Percentiles rank a stretch among this genome's conserved stretches.
These are phyloP conservation scores for Phenacoccus solenopsis DNA, from an alignment of 1,140 invertebrate species.

Conservation along the genomic window DNA sequence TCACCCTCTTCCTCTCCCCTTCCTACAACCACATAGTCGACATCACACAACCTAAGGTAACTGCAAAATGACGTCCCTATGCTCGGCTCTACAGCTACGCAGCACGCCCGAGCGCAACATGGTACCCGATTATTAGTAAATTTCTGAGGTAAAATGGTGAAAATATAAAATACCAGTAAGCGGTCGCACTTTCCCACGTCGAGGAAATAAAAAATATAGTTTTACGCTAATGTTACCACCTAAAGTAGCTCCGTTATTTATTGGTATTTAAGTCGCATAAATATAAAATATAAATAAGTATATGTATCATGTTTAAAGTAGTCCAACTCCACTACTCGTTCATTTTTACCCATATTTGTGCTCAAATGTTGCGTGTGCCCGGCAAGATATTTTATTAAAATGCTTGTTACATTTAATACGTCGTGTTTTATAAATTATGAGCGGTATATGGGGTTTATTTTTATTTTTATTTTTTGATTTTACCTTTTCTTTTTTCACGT, in stretches of 20 bases:
- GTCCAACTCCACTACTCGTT: background rate
- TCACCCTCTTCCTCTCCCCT: no score
- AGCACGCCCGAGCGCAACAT: no score
- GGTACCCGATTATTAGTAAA: no score
- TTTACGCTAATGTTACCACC: slow-evolving; percentile 2
- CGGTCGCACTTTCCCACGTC: background rate
- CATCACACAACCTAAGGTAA: no score
- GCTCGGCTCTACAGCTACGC: no score
- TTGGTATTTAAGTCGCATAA: slow-evolving; percentile 2
- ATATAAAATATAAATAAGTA: background rate
- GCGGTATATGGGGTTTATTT: background rate
- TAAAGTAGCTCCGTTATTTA: slow-evolving; percentile 10
- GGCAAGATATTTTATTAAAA: slow-evolving; percentile 11
- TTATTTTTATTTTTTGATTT: background rate
- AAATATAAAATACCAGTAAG: no score
- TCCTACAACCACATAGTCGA: no score
- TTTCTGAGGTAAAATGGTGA: no score
- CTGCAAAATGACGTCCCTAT: no score
- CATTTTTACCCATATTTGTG: slow-evolving; percentile 14
- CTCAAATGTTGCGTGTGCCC: slow-evolving; percentile 13
- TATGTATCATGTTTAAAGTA: background rate
- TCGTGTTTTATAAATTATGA: slow-evolving; percentile 14
- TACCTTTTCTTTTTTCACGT: background rate
- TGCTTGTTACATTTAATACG: slow-evolving; percentile 13
- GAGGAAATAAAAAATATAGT: background rate